phyloP scores from a whole-genome alignment of 2,797 vertebrate species.

The Halcyon smyrnensis region DNA sequence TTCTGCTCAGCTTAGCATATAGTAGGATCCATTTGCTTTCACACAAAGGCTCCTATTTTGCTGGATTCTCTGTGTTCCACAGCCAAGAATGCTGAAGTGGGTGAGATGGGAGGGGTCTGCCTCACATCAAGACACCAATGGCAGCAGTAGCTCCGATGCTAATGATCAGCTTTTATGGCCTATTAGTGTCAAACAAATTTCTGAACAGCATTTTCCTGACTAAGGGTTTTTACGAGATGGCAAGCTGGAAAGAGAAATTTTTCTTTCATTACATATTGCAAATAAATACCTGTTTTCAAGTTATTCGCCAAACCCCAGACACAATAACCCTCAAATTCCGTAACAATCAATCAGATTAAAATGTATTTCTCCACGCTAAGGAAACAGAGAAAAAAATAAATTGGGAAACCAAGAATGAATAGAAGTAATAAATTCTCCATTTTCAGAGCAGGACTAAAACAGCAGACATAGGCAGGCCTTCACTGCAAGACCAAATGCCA shows the following conservation, averaged over 20 bases:
- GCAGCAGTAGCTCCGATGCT: not conserved
- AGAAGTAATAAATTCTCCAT: not conserved
- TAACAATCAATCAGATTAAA: not conserved
- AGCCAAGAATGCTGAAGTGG: conserved; percentile 41
- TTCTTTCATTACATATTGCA: not conserved
- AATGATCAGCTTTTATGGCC: not conserved
- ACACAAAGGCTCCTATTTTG: conserved; percentile 36
- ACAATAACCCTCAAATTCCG: not conserved
- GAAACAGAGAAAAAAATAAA: not conserved
- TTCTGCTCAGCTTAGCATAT: conserved; percentile 6
- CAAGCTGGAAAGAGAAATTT: not conserved
- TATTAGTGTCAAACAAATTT: not conserved
- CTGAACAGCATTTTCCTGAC: conserved; percentile 33
- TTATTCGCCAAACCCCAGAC: not conserved
- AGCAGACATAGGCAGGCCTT: not conserved
- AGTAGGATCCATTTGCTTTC: not conserved
- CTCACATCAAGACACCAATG: not conserved
- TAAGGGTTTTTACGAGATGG: conserved; percentile 11
- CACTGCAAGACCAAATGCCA: not conserved
- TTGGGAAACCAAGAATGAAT: not conserved
- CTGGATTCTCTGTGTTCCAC: conserved; percentile 9
- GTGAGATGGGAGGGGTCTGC: conserved; percentile 6
- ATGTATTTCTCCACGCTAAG: not conserved
- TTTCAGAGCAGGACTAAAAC: not conserved
- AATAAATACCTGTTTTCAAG: not conserved